A percentile compares a stretch with the other conserved stretches of the same genome.
These are phyloP conservation scores for Brachionus asplanchnoidis DNA, from an alignment of 1,140 invertebrate genomes.

Conservation along the genomic window DNA sequence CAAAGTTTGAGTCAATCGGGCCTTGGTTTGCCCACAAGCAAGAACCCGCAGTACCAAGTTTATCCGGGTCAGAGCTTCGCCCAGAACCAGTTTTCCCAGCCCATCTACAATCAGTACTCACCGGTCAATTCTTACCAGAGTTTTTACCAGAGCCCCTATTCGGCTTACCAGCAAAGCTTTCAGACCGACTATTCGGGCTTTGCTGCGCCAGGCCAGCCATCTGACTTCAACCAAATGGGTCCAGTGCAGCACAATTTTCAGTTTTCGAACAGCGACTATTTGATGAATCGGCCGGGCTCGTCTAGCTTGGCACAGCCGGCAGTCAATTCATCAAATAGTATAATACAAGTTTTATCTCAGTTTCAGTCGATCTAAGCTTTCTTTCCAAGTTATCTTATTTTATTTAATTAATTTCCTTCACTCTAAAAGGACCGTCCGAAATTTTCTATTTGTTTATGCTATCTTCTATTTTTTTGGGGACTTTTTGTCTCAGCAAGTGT, in stretches of 20 bases:
- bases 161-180: not conserved
- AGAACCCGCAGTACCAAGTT: not conserved
- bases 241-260: constrained; percentile 7
- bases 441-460: not conserved
- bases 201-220: not conserved
- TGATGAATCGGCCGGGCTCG: not conserved
- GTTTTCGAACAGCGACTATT: not conserved
- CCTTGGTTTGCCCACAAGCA: not conserved
- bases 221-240: not conserved
- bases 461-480: not conserved
- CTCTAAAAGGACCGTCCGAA: not conserved
- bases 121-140: not conserved
- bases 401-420: constrained; percentile 1
- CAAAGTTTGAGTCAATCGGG: not conserved
- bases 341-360: constrained; percentile 33
- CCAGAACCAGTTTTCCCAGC: not conserved
- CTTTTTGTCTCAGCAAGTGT: not conserved
- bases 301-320: not conserved
- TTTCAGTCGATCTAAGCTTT: constrained; percentile 41
- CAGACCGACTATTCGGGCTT: not conserved
- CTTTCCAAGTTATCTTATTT: not conserved
- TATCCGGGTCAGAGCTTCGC: not conserved
- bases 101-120: not conserved
- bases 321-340: not conserved
- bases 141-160: not conserved